A percentile compares a stretch with the other conserved stretches of the same genome.
Evolutionary conservation across 92 coral and sea anemone genomes (phyloP).

Genomic region (Palythoa heliodiscus): DNA sequence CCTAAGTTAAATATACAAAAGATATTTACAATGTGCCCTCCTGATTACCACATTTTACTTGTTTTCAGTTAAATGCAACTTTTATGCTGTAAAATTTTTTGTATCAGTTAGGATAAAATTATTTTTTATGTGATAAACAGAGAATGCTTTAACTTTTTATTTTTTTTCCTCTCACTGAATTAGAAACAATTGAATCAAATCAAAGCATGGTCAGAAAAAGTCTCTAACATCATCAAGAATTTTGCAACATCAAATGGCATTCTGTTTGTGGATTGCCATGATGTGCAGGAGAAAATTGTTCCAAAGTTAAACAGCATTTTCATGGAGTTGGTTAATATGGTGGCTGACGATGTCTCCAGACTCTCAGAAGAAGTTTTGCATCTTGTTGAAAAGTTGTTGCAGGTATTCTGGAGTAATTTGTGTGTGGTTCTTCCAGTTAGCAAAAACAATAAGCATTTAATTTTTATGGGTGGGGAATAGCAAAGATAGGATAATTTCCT

Average conservation of each 20-base stretch:
- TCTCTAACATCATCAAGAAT: conserved; percentile 68
- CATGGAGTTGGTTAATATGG: conserved; percentile 81
- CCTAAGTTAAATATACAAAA: too few relatives aligned
- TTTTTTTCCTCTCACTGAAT: background rate
- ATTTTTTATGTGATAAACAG: background rate
- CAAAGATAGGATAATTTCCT: too few relatives aligned
- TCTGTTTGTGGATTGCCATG: conserved; percentile 82
- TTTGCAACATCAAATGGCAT: conserved; percentile 91
- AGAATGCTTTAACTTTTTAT: background rate
- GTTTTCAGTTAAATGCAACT: too few relatives aligned
- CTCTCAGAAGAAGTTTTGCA: conserved; percentile 72
- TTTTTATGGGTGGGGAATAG: too few relatives aligned
- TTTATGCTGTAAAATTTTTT: too few relatives aligned
- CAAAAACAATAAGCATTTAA: too few relatives aligned
- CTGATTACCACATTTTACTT: too few relatives aligned
- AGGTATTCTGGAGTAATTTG: conserved; percentile 49
- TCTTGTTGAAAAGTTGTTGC: conserved; percentile 65
- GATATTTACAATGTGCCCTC: too few relatives aligned
- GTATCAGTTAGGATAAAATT: too few relatives aligned
- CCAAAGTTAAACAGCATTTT: conserved; percentile 76
- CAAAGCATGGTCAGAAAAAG: conserved; percentile 85
- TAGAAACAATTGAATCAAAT: conserved; percentile 87
- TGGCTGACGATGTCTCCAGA: conserved; percentile 69
- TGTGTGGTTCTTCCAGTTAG: background rate
- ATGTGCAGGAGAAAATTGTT: conserved; percentile 61